These are phyloP conservation scores for Patiria miniata DNA, from an alignment of 35 echinoderm and acorn worm species.

Conservation along the genomic window DNA sequence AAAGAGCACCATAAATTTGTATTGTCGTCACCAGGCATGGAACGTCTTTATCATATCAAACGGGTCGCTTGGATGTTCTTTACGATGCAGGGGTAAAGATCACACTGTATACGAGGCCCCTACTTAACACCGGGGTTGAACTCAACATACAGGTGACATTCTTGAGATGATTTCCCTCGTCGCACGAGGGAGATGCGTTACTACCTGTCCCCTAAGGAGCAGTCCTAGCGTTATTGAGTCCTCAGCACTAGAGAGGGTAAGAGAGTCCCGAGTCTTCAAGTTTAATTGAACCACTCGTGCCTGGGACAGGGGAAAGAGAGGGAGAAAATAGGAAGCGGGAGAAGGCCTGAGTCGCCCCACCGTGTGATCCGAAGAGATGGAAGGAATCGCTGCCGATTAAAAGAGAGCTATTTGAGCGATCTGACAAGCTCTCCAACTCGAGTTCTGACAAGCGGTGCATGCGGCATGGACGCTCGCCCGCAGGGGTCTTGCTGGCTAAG, in stretches of 20 bases:
- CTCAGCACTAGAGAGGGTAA: background rate
- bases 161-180: conserved; percentile 6
- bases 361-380: conserved; percentile 6
- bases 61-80: background rate
- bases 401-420: conserved; percentile 20
- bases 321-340: no score
- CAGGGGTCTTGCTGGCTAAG: background rate
- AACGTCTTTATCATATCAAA: conserved; percentile 15
- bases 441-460: conserved; percentile 19
- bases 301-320: background rate
- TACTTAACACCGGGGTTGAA: conserved; percentile 2
- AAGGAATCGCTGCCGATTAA: conserved; percentile 17
- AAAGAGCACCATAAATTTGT: no score
- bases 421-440: conserved; percentile 21
- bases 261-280: conserved; percentile 14
- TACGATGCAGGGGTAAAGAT: background rate
- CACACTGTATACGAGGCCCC: background rate
- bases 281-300: conserved; percentile 20
- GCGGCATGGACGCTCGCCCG: background rate
- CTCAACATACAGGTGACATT: conserved; percentile 28
- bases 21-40: background rate
- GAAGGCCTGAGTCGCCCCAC: conserved; percentile 20
- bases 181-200: background rate
- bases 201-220: conserved; percentile 19
- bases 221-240: conserved; percentile 14